Base-by-base conservation (phyloP, 1,140 invertebrate species). In the Drosophila dunni region DNA sequence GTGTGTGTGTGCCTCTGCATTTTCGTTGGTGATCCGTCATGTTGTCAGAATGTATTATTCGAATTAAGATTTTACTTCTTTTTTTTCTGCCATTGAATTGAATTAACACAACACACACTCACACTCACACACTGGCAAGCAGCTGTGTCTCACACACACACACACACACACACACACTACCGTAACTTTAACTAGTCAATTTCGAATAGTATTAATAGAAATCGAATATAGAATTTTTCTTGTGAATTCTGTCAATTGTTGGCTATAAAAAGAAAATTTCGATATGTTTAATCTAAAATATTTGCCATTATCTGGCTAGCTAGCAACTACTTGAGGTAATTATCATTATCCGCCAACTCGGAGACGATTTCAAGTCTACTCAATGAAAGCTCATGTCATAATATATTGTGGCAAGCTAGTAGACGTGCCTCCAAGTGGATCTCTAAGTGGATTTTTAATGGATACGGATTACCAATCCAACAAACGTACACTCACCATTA, bases 1-100 rank as follows among this genome's bases (percentile, higher is more conserved):
- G 60, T 46, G 68, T 46, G 73, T 86, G 74, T 84, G 74, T 89
- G 72, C 65, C 72, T 75, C 67, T 79, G 81, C 86, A 90, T 90
- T 89, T 89, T 90, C 86, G 80, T 84, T 91, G 88, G 88, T 91
- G 88, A 91, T 91, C 88, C 88, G 88, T 91, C 88, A 91, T 88
- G 82, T 91, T 91, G 88, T 91, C 88, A 91, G 88, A 91, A 91
- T 91, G 88, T 86, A 91, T 91, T 91, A 91, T 86, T 88, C 82
- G 83, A 91, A 91, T 91, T 91, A 91, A 91, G 88, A 91, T 91
- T 91, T 91, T 81, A 91, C 72, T 86, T 89, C 72, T 86, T 89
- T 81, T 85, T 89, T 90, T 86, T 64, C 79, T 90, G 75, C 86
- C 85, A 85, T 90, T 90, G 85, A 90, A 90, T 90, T 90, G 81